Base-by-base conservation (phyloP, 2,797 vertebrate genomes). In the Parauchenoglanis ngamensis region DNA sequence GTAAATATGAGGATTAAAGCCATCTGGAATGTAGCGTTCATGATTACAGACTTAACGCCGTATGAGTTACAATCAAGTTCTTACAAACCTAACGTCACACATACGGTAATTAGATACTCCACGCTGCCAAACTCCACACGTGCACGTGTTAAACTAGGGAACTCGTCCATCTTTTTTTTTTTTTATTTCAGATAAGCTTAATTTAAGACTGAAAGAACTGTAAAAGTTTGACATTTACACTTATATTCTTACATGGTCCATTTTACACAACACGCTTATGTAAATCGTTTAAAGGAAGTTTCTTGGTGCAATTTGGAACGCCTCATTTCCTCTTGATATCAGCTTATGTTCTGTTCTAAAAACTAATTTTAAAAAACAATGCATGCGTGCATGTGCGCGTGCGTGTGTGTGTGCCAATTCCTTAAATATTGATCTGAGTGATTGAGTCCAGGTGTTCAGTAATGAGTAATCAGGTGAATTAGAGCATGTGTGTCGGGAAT, bases 11-110 rank as follows among this genome's bases (percentile, higher is more conserved):
- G 68, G 85, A 86, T 87, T 85, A 63, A 83, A 76, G 88, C 90
- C 89, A 88, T 94, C 92, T 88, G 90, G 90, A 90, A 89, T 91
- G 90, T 93, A 93, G 93, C 92, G 84, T 93, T 84, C 72, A 89
- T 95, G 94, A 96, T 95, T 96, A 96, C 88, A 96, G 95, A 94
- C 93, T 89, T 75, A 87, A 88, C 87, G 88, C 88, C 67, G 65
- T 90, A 86, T 91, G 92, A 90, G 89, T 92, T 92, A 90, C 93
- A 92, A 93, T 95, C 94, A 93, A 94, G 94, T 95, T 90, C 91
- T 89, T 82, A 90, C 92, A 91, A 93, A 92, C 46, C 75, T 88
- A 90, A 92, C 88, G 91, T 90, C 88, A 86, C 70, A 87, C 90
- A 92, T 94, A 93, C 95, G 35, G 86, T 90, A 91, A 90, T 95